Conservation (phyloP, 2,113 vertebrate species). For the Prunella fulvescens region DNA sequence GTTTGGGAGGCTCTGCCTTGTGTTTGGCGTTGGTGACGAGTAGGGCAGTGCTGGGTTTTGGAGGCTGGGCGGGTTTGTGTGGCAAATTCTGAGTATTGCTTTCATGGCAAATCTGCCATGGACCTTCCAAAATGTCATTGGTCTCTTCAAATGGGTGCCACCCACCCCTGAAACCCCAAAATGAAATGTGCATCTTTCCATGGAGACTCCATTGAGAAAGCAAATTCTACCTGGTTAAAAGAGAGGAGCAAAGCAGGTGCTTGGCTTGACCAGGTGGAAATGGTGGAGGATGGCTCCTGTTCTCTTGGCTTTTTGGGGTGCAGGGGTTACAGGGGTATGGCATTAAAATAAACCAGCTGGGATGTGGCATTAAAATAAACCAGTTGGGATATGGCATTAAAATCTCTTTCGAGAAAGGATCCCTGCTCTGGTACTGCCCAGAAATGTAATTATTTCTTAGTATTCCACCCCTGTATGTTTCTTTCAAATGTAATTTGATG, state of each 20-base stretch:
- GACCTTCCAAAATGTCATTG: not conserved
- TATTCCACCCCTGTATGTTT: not conserved
- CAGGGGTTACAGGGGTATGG: too few relatives aligned
- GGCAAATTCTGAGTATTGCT: not conserved
- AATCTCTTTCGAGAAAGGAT: not conserved
- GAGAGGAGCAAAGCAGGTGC: not conserved
- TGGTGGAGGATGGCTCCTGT: not conserved
- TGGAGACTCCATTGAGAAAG: accelerated
- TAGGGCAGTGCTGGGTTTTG: not conserved
- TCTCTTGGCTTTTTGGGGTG: not conserved
- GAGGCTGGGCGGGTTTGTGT: not conserved
- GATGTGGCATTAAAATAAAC: not conserved
- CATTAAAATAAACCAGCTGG: not conserved
- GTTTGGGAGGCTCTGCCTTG: not conserved
- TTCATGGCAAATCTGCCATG: not conserved
- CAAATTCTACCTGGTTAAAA: not conserved
- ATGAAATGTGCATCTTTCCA: not conserved
- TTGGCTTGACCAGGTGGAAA: not conserved
- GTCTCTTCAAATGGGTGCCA: not conserved
- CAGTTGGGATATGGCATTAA: not conserved
- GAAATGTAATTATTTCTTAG: not conserved
- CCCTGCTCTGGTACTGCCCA: not conserved
- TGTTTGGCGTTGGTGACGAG: accelerated
- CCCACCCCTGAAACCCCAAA: accelerated
- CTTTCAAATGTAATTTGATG: not conserved